These are phyloP conservation scores for Mystacides longicornis DNA, from an alignment of 2,888 invertebrate genomes.

Conservation along the genomic window DNA sequence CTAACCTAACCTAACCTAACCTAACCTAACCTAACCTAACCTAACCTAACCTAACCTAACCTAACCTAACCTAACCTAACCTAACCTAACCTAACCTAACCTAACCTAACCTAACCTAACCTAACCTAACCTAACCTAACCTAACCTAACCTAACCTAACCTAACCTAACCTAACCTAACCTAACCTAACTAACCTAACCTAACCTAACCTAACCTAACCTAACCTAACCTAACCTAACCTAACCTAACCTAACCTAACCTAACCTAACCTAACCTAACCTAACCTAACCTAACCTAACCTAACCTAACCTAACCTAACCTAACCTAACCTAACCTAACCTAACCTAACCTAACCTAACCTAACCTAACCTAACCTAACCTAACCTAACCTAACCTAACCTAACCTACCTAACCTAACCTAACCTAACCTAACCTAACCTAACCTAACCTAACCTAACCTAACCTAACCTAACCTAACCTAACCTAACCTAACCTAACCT, in stretches of 20 bases:
- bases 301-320: not conserved
- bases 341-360: too few species aligned
- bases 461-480: too few species aligned
- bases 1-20: not conserved
- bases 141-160: not conserved
- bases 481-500: too few species aligned
- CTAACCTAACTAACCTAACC: not conserved
- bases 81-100: not conserved
- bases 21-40: not conserved
- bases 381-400: too few species aligned
- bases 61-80: not conserved
- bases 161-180: not conserved
- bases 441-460: too few species aligned
- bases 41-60: not conserved
- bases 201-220: not conserved
- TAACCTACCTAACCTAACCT: too few species aligned
- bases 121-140: not conserved
- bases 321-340: too few species aligned
- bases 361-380: too few species aligned
- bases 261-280: not conserved
- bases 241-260: not conserved
- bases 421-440: too few species aligned
- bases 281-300: not conserved
- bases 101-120: not conserved
- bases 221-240: not conserved